phyloP scores from a whole-genome alignment of 2,888 invertebrate genomes.

The Pandemis cinnamomeana region DNA sequence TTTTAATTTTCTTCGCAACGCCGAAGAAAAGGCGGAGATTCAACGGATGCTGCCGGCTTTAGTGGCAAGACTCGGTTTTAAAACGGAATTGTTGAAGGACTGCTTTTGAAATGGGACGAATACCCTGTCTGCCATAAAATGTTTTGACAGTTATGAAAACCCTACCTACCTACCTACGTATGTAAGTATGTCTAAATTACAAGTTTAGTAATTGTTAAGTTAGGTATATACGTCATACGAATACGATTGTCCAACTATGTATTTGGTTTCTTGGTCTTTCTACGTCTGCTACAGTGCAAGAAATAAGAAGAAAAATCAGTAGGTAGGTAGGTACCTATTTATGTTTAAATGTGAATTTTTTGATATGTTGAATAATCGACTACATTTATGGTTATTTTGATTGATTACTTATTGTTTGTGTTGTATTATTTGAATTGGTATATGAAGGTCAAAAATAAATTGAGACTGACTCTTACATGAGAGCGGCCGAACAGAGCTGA shows the following conservation, averaged over 20 bases:
- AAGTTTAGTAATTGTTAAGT: not conserved
- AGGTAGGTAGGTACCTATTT: too few relatives aligned
- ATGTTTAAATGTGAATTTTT: too few relatives aligned
- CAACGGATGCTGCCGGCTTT: constrained; percentile 30
- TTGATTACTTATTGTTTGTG: too few relatives aligned
- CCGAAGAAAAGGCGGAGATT: constrained; percentile 34
- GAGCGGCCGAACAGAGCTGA: too few relatives aligned
- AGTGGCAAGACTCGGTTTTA: constrained; percentile 9
- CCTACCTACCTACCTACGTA: not conserved
- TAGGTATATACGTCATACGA: not conserved
- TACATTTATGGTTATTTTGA: too few relatives aligned
- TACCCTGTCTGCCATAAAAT: constrained; percentile 4
- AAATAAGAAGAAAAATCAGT: too few relatives aligned
- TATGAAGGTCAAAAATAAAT: too few relatives aligned
- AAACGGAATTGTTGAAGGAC: constrained; percentile 34
- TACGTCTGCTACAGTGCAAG: too few relatives aligned
- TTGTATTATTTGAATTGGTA: too few relatives aligned
- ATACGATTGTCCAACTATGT: not conserved
- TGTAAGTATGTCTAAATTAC: not conserved
- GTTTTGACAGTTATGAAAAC: constrained; percentile 3
- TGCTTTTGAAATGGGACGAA: constrained; percentile 21
- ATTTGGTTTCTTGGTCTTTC: too few relatives aligned
- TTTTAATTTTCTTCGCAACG: constrained; percentile 39
- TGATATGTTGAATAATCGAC: too few relatives aligned
- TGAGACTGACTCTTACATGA: too few relatives aligned